Percentiles rank a stretch among this genome's conserved stretches.
These are phyloP conservation scores for Chrysolina americana DNA, from an alignment of 2,888 invertebrate species.

Conservation along the genomic window DNA sequence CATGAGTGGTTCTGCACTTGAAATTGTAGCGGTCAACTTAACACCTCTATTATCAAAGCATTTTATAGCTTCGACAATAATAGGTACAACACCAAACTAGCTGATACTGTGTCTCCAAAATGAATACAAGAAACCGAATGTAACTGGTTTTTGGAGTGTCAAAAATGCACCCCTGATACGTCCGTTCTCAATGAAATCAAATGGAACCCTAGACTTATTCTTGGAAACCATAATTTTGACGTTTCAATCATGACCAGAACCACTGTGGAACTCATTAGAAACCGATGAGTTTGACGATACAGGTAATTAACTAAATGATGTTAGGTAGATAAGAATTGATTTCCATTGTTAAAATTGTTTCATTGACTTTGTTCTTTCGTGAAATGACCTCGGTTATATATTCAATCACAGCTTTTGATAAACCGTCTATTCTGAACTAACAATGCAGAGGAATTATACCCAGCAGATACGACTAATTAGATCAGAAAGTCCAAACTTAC, in stretches of 20 bases:
- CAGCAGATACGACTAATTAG: no score
- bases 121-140: constrained; percentile 5
- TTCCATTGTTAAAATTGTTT: constrained; percentile 7
- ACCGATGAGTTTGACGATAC: background rate
- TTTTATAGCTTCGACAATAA: constrained; percentile 21
- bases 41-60: constrained; percentile 18
- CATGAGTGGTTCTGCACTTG: constrained; percentile 22
- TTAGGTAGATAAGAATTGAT: background rate
- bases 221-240: constrained; percentile 7
- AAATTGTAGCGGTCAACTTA: constrained; percentile 12
- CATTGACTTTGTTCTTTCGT: background rate
- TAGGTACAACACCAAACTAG: constrained; percentile 11
- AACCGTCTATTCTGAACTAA: background rate
- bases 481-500: no score
- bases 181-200: background rate
- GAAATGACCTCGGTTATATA: background rate
- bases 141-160: constrained; percentile 12
- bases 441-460: no score
- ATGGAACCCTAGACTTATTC: constrained; percentile 1
- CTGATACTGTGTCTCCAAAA: background rate
- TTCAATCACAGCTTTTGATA: background rate
- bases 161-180: background rate
- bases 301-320: background rate
- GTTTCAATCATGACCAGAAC: background rate
- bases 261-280: constrained; percentile 5